phyloP scores from a whole-genome alignment of 2,888 invertebrate species.

The Arenicola marina region DNA sequence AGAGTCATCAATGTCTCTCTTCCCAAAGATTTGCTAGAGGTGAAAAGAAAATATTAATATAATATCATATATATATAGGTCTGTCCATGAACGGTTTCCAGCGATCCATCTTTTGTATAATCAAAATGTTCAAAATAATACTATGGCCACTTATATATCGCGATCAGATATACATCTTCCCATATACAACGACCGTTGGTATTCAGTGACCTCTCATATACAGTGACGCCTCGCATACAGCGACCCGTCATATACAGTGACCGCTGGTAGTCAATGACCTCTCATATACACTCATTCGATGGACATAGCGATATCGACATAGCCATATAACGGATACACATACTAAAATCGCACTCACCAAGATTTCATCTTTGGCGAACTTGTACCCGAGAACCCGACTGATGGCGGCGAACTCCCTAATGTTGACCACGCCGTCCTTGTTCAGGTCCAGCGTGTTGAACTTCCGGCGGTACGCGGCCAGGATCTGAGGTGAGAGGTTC shows the following conservation, averaged over 20 bases:
- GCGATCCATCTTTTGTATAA: too few relatives aligned
- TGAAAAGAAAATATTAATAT: neutral
- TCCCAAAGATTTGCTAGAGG: slow-evolving; percentile 32
- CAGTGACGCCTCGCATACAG: too few relatives aligned
- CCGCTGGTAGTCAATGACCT: too few relatives aligned
- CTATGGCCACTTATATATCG: too few relatives aligned
- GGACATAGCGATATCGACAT: too few relatives aligned
- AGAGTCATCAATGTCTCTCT: slow-evolving; percentile 22
- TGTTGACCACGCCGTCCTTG: slow-evolving; percentile 30
- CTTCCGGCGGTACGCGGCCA: slow-evolving; percentile 15
- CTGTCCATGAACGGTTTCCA: too few relatives aligned
- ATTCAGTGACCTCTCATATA: too few relatives aligned
- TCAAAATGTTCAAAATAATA: too few relatives aligned
- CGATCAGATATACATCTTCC: too few relatives aligned
- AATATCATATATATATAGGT: neutral
- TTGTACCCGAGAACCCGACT: slow-evolving; percentile 32
- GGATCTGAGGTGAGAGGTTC: slow-evolving; percentile 14
- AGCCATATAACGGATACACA: neutral
- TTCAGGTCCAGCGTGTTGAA: slow-evolving; percentile 34
- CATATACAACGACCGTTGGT: too few relatives aligned
- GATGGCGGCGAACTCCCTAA: slow-evolving; percentile 32
- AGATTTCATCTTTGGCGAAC: slow-evolving; percentile 28
- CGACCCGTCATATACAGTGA: too few relatives aligned
- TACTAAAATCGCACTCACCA: slow-evolving; percentile 15
- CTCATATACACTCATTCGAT: too few relatives aligned